Evolutionary conservation across 2,888 invertebrate species (phyloP), one percentile per base, ranked within the genome.

Genomic region (Hydrotaea diabolus): DNA sequence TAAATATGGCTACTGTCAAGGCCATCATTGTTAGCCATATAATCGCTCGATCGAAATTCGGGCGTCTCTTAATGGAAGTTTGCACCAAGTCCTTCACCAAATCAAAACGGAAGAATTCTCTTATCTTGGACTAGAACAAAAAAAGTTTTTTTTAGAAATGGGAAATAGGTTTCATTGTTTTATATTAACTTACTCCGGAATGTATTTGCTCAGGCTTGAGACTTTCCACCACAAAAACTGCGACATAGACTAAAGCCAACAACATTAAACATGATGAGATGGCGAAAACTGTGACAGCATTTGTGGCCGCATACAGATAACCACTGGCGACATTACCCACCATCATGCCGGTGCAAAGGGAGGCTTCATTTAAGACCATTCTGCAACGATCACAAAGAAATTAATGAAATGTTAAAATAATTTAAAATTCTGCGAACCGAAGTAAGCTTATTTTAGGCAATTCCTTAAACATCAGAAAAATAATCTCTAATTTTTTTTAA

Each of bases 331-430:
- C 88, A 13, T 94, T 93, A 13, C 96, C 96, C 21, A 94, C 78
- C 79, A 96, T 93, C 85, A 94, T 92, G 15, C 96, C 96, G 0
- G 93, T 88, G 69, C 94, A 94, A 23, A 95, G 91, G 0, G 93
- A 91, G 0, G 93, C 94, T 88, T 96, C 95, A 85, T 96, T 90
- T 49, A 94, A 87, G 1, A 94, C 94, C 94, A 95, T 94, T 90
- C 95, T 95, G 90, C 53, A 43, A 8, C 3, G n/a, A 66, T 43
- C 93, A 86, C 93, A 86, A 86, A 86, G 85, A 21, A 36, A 1
- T 36, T 19, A n/a, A 55, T 13, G 9, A 39, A 39, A 13, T 39
- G 19, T 8, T n/a, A 53, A 0, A 7, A 53, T 53, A 53, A n/a
- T 17, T 2, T 5, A 15, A 53, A 4, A 4, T 53, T n/a, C 11